phyloP scores from a whole-genome alignment of 92 coral and sea anemone species.

The Bergia puertoricense region DNA sequence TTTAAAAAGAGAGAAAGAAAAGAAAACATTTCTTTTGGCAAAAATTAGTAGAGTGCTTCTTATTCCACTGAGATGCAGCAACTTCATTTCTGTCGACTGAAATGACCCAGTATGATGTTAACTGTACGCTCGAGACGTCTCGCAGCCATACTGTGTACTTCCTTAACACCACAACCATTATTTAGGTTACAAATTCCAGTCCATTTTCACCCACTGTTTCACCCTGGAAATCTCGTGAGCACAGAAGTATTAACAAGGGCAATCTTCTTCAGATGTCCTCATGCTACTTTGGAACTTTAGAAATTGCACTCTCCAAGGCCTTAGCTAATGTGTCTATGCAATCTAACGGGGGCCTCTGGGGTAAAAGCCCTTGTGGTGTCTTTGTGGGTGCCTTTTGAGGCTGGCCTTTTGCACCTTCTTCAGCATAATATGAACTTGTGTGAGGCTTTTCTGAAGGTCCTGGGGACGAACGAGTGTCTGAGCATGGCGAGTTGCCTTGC shows the following conservation, averaged over 20 bases:
- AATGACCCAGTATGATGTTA: too few relatives aligned
- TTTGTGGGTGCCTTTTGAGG: conserved; percentile 29
- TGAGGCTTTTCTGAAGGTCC: conserved; percentile 34
- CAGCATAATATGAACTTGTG: neutral
- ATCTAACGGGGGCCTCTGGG: conserved; percentile 33
- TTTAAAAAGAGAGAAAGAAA: too few relatives aligned
- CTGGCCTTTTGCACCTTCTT: conserved; percentile 7
- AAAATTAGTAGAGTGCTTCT: too few relatives aligned
- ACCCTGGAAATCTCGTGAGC: too few relatives aligned
- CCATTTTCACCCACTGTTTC: neutral
- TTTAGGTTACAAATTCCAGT: neutral
- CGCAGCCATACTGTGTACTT: too few relatives aligned
- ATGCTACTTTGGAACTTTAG: conserved; percentile 31
- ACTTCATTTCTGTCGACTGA: too few relatives aligned
- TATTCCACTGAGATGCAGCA: too few relatives aligned
- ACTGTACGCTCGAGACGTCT: too few relatives aligned
- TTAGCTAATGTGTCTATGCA: conserved; percentile 36
- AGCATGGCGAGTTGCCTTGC: neutral
- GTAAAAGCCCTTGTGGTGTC: conserved; percentile 1
- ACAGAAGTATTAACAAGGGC: neutral
- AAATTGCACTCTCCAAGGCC: conserved; percentile 40
- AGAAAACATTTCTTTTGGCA: too few relatives aligned
- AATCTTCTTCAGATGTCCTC: neutral
- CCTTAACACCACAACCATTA: too few relatives aligned
- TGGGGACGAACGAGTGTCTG: conserved; percentile 24